These are phyloP conservation scores for Channa argus DNA, from an alignment of 2,113 vertebrate genomes.

Conservation along the genomic window DNA sequence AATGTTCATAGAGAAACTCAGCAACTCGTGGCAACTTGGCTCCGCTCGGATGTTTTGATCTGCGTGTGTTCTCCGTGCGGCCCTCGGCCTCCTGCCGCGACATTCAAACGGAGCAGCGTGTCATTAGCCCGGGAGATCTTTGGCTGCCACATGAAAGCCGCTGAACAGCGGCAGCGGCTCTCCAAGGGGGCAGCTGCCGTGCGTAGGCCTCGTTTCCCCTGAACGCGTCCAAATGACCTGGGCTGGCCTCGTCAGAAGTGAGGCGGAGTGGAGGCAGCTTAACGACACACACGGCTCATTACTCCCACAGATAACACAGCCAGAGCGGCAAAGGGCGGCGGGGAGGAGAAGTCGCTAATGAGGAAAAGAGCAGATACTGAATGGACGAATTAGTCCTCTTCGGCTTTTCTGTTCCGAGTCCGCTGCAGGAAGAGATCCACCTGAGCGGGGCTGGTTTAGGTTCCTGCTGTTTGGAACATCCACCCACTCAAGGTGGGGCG, in stretches of 20 bases:
- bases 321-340: not conserved
- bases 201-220: not conserved
- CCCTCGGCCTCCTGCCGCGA: conserved; percentile 51
- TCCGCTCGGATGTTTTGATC: conserved; percentile 45
- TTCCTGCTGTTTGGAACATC: too few relatives aligned
- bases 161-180: conserved; percentile 31
- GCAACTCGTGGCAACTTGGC: not conserved
- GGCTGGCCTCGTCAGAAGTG: conserved; percentile 42
- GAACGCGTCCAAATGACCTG: conserved; percentile 46
- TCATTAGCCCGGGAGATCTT: conserved; percentile 63
- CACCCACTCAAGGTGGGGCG: too few relatives aligned
- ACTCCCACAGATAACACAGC: conserved; percentile 11
- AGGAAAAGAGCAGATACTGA: conserved; percentile 42
- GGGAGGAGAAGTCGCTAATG: conserved; percentile 47
- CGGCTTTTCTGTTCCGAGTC: not conserved
- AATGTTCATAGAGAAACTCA: too few relatives aligned
- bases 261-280: conserved; percentile 45
- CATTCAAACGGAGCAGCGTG: conserved; percentile 49
- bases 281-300: conserved; percentile 51
- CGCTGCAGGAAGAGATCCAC: too few relatives aligned
- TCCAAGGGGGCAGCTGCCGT: not conserved
- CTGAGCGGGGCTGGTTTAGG: too few relatives aligned
- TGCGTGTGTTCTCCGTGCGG: conserved; percentile 13
- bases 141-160: conserved; percentile 63
- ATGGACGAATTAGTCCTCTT: conserved; percentile 12